Conservation (phyloP, 2,888 invertebrate species). For the Subacronicta megacephala region DNA sequence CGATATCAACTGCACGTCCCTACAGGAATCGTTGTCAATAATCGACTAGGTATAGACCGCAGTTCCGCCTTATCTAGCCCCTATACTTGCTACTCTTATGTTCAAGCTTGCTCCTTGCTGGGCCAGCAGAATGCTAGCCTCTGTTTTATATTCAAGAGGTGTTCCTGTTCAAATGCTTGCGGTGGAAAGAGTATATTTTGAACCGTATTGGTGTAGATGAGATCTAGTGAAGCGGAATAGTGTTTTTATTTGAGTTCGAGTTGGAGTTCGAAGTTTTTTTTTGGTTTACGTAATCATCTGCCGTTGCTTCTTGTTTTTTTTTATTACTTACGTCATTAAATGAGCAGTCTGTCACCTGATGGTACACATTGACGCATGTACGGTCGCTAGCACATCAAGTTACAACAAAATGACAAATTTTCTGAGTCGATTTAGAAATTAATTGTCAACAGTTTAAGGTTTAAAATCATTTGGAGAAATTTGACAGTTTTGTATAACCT, state of each 20-base stretch:
- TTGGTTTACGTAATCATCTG: too few species aligned
- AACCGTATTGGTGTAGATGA: conserved; percentile 21
- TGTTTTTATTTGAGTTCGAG: background rate
- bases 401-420: too few species aligned
- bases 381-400: too few species aligned
- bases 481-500: too few species aligned
- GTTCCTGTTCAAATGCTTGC: conserved; percentile 28
- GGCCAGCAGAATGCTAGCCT: conserved; percentile 22
- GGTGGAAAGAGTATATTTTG: conserved; percentile 15
- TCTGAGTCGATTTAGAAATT: too few species aligned
- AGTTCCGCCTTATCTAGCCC: conserved; percentile 50
- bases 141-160: conserved; percentile 44
- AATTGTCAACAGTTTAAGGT: too few species aligned
- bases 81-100: conserved; percentile 48
- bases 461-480: too few species aligned
- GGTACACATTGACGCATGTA: too few species aligned
- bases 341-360: too few species aligned
- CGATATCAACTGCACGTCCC: conserved; percentile 50
- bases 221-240: background rate
- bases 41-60: conserved; percentile 75
- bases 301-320: too few species aligned
- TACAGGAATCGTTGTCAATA: conserved; percentile 71
- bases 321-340: too few species aligned
- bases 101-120: conserved; percentile 35
- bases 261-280: background rate